Evolutionary conservation across 2,797 vertebrate species (phyloP).

Genomic region (Xiphorhynchus erythropygius): DNA sequence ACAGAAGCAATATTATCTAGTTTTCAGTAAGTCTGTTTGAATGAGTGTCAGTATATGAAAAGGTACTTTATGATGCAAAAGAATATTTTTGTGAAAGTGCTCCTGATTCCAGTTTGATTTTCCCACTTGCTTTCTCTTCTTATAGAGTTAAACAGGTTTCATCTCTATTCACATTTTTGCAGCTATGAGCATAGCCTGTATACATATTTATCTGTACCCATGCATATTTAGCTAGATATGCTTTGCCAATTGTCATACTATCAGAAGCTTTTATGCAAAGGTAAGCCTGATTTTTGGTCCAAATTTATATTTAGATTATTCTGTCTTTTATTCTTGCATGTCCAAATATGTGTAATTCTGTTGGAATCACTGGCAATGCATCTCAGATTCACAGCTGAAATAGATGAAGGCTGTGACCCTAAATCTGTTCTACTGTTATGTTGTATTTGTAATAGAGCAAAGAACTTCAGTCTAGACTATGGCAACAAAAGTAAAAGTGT

Average conservation of each 20-base stretch:
- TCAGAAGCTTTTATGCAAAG: conserved; percentile 3
- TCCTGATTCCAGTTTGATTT: conserved; percentile 1
- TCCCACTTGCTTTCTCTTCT: background rate
- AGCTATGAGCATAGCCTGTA: background rate
- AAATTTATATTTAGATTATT: conserved; percentile 17
- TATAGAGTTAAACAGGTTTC: background rate
- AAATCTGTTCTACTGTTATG: background rate
- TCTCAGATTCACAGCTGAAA: background rate
- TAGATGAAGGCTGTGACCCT: background rate
- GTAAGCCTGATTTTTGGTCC: background rate
- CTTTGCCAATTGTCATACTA: background rate
- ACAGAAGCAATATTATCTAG: background rate
- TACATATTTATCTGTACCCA: background rate
- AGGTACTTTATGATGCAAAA: background rate
- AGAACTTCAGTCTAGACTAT: background rate
- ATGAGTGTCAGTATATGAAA: background rate
- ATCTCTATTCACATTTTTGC: background rate
- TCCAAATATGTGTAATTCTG: background rate
- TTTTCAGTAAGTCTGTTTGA: background rate
- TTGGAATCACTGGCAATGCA: background rate
- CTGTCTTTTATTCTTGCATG: background rate
- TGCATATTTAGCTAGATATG: background rate
- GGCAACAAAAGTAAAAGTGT: background rate
- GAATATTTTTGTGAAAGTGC: background rate
- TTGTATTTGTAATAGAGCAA: background rate